A percentile compares a stretch with the other conserved stretches of the same genome.
Conservation (phyloP, 1,140 invertebrate genomes). For the Oscheius sp. region DNA sequence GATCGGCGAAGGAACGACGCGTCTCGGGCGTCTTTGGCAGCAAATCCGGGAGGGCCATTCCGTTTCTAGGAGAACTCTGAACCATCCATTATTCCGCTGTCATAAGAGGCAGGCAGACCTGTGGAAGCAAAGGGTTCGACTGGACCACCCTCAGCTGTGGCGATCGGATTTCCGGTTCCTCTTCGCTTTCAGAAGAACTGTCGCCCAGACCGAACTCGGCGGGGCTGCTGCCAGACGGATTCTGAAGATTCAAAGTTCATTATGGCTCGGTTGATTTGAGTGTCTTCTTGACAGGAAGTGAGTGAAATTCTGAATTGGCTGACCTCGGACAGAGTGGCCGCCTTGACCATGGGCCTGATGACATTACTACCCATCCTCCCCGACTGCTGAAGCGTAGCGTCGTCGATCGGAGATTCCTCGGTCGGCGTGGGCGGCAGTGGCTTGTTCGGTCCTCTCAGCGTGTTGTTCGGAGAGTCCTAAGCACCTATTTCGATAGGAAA, state of each 20-base stretch:
- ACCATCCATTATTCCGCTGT: background rate
- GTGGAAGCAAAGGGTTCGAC: background rate
- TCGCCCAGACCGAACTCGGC: slow-evolving; percentile 12
- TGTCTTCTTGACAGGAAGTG: too few relatives aligned
- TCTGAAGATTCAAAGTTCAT: slow-evolving; percentile 9
- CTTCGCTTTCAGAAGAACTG: slow-evolving; percentile 23
- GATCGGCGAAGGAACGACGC: slow-evolving; percentile 5
- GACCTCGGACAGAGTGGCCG: slow-evolving; percentile 51
- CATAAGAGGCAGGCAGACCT: background rate
- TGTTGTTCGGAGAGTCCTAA: slow-evolving; percentile 36
- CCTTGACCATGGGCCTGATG: slow-evolving; percentile 43
- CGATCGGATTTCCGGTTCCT: slow-evolving; percentile 8
- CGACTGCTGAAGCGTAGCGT: background rate
- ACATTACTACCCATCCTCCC: background rate
- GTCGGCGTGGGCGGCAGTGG: slow-evolving; percentile 89
- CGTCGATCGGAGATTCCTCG: slow-evolving; percentile 36
- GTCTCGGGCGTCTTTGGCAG: slow-evolving; percentile 19
- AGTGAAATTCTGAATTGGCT: slow-evolving; percentile 16
- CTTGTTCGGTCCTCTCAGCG: slow-evolving; percentile 70
- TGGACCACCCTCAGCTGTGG: slow-evolving; percentile 7
- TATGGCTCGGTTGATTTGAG: too few relatives aligned
- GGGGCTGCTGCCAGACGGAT: slow-evolving; percentile 2
- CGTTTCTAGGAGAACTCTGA: slow-evolving; percentile 12
- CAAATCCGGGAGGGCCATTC: slow-evolving; percentile 27
- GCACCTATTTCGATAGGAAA: background rate